Evolutionary conservation across 2,888 invertebrate genomes (phyloP).

Genomic region (Parnassius mnemosyne): DNA sequence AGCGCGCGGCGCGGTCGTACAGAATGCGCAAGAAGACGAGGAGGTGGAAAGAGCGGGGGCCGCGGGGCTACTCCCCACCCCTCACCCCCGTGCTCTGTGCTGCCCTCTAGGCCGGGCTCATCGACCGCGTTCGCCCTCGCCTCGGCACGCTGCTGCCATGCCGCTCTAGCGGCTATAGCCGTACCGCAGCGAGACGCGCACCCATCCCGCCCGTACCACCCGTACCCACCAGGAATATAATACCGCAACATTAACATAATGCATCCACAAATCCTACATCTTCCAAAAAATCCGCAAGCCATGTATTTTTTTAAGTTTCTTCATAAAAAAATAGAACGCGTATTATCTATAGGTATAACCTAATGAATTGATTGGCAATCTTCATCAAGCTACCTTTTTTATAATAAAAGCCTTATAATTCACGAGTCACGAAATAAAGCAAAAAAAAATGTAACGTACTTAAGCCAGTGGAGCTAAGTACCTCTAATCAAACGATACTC

Average conservation of each 20-base stretch:
- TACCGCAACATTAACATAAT: not conserved
- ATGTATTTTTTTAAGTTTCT: too few relatives aligned
- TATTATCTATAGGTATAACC: too few relatives aligned
- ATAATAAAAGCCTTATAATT: too few relatives aligned
- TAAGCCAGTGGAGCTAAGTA: too few relatives aligned
- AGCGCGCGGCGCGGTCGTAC: conserved; percentile 73
- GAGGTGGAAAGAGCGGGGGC: conserved; percentile 47
- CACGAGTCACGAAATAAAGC: too few relatives aligned
- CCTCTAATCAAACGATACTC: too few relatives aligned
- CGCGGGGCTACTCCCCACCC: conserved; percentile 47
- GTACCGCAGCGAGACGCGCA: conserved; percentile 59
- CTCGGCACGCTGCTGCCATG: conserved; percentile 43
- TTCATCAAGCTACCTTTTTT: too few relatives aligned
- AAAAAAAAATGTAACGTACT: too few relatives aligned
- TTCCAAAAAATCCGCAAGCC: not conserved
- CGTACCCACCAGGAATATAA: conserved; percentile 25
- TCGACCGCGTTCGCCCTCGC: conserved; percentile 76
- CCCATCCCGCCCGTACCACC: conserved; percentile 41
- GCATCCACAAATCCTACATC: not conserved
- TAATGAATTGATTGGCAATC: too few relatives aligned
- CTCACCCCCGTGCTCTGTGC: conserved; percentile 59
- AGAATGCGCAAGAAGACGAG: conserved; percentile 67
- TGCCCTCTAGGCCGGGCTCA: conserved; percentile 77
- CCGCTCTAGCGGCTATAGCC: conserved; percentile 57
- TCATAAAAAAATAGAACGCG: too few relatives aligned